Evolutionary conservation across 2,797 vertebrate species (phyloP).

Genomic region (Etheostoma nigrum): DNA sequence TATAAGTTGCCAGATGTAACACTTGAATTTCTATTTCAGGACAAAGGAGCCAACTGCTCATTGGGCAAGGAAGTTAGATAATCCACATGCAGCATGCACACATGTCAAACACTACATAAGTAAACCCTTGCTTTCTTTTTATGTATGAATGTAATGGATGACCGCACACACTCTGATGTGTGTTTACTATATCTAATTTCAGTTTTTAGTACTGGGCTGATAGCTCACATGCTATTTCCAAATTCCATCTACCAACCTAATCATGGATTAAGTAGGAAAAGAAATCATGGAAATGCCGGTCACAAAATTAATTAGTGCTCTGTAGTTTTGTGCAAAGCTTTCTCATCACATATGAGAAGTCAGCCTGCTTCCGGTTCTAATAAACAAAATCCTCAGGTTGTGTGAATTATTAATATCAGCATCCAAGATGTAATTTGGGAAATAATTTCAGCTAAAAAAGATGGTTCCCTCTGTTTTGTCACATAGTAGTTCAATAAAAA

Average conservation of each 20-base stretch:
- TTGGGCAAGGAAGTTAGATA: conserved; percentile 21
- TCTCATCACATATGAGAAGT: conserved; percentile 1
- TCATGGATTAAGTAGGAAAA: conserved; percentile 32
- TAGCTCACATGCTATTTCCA: conserved; percentile 34
- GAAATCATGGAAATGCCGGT: conserved; percentile 4
- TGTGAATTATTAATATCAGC: conserved; percentile 47
- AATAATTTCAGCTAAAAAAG: conserved; percentile 21
- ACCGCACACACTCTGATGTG: conserved; percentile 20
- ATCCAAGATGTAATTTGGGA: conserved; percentile 20
- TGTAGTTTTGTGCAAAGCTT: neutral
- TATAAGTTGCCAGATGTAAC: conserved; percentile 10
- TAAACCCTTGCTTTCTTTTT: conserved; percentile 33
- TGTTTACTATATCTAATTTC: conserved; percentile 52
- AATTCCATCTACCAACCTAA: conserved; percentile 33
- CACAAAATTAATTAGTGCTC: conserved; percentile 11
- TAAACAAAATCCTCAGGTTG: conserved; percentile 30
- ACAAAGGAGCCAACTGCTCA: conserved; percentile 22
- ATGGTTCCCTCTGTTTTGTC: conserved; percentile 4
- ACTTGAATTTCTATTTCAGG: conserved; percentile 38
- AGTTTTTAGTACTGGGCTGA: conserved; percentile 21
- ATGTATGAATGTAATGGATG: conserved; percentile 38
- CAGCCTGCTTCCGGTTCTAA: conserved; percentile 19
- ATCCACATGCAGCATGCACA: conserved; percentile 36
- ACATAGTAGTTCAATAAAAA: neutral
- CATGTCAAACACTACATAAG: conserved; percentile 43